phyloP scores from a whole-genome alignment of 1,140 invertebrate species.

The Metopolophium dirhodum region DNA sequence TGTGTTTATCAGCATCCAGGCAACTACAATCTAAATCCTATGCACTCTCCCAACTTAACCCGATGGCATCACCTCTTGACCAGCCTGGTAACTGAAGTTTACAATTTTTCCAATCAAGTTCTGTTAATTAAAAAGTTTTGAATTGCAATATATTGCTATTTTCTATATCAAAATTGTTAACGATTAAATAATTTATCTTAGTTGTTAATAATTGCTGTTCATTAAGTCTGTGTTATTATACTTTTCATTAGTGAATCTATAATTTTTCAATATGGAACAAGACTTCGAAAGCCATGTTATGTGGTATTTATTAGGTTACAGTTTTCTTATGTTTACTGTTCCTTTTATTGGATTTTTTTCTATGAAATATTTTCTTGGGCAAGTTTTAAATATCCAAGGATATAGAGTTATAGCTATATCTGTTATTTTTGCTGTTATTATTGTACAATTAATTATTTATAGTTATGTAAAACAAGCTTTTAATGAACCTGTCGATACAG shows the following conservation, averaged over 20 bases:
- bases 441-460: conserved; percentile 56
- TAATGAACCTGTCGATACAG: conserved; percentile 43
- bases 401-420: conserved; percentile 42
- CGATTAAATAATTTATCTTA: conserved; percentile 1
- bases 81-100: conserved; percentile 57
- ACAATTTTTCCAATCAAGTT: conserved; percentile 41
- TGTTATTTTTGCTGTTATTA: conserved; percentile 53
- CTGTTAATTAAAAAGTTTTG: conserved; percentile 6
- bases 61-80: conserved; percentile 56
- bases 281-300: conserved; percentile 41
- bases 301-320: conserved; percentile 55
- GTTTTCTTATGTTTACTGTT: conserved; percentile 53
- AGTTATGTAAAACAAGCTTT: conserved; percentile 54
- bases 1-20: conserved; percentile 59
- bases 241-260: conserved; percentile 2
- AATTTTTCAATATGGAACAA: conserved; percentile 38
- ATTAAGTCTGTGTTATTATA: conserved; percentile 38
- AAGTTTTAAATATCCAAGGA: conserved; percentile 41
- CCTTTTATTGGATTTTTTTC: conserved; percentile 52
- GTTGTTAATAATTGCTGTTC: conserved; percentile 24
- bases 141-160: not conserved
- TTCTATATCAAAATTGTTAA: not conserved
- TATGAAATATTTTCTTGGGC: conserved; percentile 49
- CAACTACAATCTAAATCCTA: conserved; percentile 56
- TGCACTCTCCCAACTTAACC: conserved; percentile 46